phyloP scores from a whole-genome alignment of 2,888 invertebrate genomes.

The Drosophila aldrichi region DNA sequence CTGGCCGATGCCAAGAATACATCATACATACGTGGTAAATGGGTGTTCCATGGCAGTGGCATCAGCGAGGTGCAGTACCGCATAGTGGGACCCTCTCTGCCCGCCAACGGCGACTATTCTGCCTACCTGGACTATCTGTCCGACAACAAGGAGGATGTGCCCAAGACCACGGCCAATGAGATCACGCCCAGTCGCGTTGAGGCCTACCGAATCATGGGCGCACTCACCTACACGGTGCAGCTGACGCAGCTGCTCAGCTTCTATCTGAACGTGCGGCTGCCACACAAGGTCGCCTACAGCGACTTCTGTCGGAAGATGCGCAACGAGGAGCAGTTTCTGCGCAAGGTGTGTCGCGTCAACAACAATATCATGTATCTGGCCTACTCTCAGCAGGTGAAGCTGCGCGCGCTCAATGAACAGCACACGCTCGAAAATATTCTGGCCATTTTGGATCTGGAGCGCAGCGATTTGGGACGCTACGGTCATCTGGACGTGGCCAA shows the following conservation, averaged over 20 bases:
- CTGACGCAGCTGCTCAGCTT: conserved; percentile 92
- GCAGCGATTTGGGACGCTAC: conserved; percentile 90
- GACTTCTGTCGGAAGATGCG: conserved; percentile 89
- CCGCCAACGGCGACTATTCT: conserved; percentile 93
- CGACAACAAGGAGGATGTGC: conserved; percentile 85
- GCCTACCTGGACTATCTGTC: conserved; percentile 92
- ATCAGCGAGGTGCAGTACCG: conserved; percentile 90
- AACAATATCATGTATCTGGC: conserved; percentile 92
- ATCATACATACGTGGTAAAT: conserved; percentile 91
- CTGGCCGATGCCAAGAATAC: conserved; percentile 91
- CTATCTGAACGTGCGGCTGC: conserved; percentile 93
- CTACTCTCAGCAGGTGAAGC: conserved; percentile 90
- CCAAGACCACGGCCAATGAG: conserved; percentile 85
- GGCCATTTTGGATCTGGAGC: conserved; percentile 88
- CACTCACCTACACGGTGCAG: conserved; percentile 94
- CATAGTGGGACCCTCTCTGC: conserved; percentile 93
- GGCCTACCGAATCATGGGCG: conserved; percentile 91
- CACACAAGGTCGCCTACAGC: conserved; percentile 90
- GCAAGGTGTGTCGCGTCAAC: conserved; percentile 91
- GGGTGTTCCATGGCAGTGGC: conserved; percentile 88
- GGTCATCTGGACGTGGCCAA: conserved; percentile 88
- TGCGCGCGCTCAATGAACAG: conserved; percentile 88
- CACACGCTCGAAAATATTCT: conserved; percentile 91
- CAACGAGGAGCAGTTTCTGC: conserved; percentile 90
- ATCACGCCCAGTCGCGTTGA: conserved; percentile 88